Conservation (phyloP, 2,888 invertebrate species). For the Heliconius erato region DNA sequence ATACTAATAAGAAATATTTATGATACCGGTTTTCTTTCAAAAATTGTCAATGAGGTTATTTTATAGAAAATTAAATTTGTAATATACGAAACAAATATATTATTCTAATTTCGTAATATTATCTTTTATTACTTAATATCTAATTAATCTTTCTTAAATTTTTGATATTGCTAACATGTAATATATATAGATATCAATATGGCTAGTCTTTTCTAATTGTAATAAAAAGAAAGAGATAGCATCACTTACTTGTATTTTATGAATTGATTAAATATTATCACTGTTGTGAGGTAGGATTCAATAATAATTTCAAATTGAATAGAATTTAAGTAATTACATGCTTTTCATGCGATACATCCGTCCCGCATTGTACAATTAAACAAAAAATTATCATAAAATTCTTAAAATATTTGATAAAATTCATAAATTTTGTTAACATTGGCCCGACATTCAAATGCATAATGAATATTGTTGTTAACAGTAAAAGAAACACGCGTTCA, state of each 20-base stretch:
- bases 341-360: slow-evolving; percentile 22
- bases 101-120: background rate
- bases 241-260: background rate
- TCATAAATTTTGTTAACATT: background rate
- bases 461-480: background rate
- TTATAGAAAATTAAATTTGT: background rate
- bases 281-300: background rate
- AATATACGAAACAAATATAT: slow-evolving; percentile 8
- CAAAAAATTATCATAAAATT: background rate
- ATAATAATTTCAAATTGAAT: background rate
- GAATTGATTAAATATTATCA: background rate
- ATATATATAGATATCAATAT: background rate
- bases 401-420: background rate
- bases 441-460: background rate
- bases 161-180: background rate
- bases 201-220: background rate
- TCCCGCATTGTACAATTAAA: slow-evolving; percentile 23
- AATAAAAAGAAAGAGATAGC: background rate
- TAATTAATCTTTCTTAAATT: background rate
- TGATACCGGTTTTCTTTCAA: background rate
- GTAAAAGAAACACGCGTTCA: background rate
- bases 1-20: background rate
- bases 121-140: background rate
- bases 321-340: background rate
- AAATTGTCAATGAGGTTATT: background rate